These are phyloP conservation scores for Andricus curvator DNA, from an alignment of 2,888 invertebrate species.

Conservation along the genomic window DNA sequence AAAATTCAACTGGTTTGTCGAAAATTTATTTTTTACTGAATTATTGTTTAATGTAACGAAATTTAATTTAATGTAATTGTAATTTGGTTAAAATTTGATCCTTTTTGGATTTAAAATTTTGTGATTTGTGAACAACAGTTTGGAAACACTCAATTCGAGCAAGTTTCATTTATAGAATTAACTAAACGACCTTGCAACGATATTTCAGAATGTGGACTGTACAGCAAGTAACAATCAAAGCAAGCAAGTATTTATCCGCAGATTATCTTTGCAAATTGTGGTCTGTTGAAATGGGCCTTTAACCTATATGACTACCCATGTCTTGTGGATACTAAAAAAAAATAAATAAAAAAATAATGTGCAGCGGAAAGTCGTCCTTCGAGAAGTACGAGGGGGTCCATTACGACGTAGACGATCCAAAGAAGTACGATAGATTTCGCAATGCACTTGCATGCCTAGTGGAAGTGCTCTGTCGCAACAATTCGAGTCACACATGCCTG, in stretches of 20 bases:
- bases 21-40: no score
- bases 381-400: slow-evolving; percentile 53
- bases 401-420: slow-evolving; percentile 58
- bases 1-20: no score
- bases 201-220: slow-evolving; percentile 11
- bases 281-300: slow-evolving; percentile 49
- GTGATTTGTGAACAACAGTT: background rate
- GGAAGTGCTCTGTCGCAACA: slow-evolving; percentile 63
- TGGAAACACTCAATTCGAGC: background rate
- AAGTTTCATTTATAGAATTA: slow-evolving; percentile 18
- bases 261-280: slow-evolving; percentile 30
- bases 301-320: slow-evolving; percentile 50
- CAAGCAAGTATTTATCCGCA: slow-evolving; percentile 23
- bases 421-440: slow-evolving; percentile 61
- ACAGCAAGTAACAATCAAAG: slow-evolving; percentile 24
- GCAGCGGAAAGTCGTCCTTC: slow-evolving; percentile 55
- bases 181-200: slow-evolving; percentile 11
- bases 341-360: slow-evolving; percentile 3
- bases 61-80: no score
- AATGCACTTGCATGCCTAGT: slow-evolving; percentile 57
- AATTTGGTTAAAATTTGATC: no score
- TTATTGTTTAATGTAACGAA: no score
- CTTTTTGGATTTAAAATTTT: no score
- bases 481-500: slow-evolving; percentile 47
- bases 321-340: slow-evolving; percentile 46